These are phyloP conservation scores for Caenorhabditis becei DNA, from an alignment of 2,888 invertebrate genomes.

Conservation along the genomic window DNA sequence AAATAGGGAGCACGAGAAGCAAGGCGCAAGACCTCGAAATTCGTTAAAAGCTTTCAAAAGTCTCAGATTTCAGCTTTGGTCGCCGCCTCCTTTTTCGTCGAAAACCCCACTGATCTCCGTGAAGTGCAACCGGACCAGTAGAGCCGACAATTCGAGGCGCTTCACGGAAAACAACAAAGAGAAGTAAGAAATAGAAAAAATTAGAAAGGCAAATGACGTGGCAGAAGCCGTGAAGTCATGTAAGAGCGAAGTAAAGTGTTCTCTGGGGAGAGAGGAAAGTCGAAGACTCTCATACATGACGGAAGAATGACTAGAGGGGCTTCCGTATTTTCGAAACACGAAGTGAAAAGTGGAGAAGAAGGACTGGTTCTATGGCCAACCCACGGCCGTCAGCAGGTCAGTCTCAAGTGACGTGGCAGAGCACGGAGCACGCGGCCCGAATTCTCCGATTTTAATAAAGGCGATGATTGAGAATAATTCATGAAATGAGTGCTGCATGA, in stretches of 20 bases:
- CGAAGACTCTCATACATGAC: conserved; percentile 4
- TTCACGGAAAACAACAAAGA: neutral
- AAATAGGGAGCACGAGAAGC: conserved; percentile 1
- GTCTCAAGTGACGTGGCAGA: conserved; percentile 2
- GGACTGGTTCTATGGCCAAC: neutral
- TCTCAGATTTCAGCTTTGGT: conserved; percentile 43
- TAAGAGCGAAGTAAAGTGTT: conserved; percentile 16
- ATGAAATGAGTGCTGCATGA: conserved; percentile 1
- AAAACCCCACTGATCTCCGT: conserved; percentile 7
- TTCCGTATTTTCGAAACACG: conserved; percentile 30
- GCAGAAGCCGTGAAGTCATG: conserved; percentile 16
- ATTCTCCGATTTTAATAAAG: neutral
- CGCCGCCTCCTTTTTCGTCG: neutral
- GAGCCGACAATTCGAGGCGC: neutral
- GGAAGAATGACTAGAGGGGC: conserved; percentile 19
- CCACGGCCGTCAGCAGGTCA: neutral
- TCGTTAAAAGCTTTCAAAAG: conserved; percentile 57
- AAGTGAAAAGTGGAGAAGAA: neutral
- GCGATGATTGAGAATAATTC: neutral
- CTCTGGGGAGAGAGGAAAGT: conserved; percentile 15
- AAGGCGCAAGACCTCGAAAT: conserved; percentile 33
- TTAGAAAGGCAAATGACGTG: conserved; percentile 8
- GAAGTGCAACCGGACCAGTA: conserved; percentile 22
- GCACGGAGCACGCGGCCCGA: conserved; percentile 5
- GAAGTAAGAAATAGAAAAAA: neutral